Base-by-base conservation (phyloP, 2,113 vertebrate species). In the Vanacampus margaritifer region DNA sequence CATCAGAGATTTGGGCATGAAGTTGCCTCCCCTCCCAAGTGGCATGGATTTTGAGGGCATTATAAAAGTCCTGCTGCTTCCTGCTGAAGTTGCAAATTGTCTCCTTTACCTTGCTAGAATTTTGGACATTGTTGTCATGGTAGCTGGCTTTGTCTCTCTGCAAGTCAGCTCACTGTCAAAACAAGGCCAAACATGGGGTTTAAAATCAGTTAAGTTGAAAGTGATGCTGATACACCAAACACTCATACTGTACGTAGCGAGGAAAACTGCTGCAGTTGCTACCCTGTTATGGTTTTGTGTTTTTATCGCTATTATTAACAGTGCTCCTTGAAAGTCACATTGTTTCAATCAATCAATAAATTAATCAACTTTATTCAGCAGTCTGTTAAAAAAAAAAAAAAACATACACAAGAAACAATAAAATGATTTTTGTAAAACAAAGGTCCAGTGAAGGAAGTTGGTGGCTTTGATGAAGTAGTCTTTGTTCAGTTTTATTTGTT, bases 91-190 rank as follows among this genome's bases (percentile, higher is more conserved):
- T 61, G 35, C n/a, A 26, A 62, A 43, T 43, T 5, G 14, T 43
- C 39, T 16, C 12, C 23, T 62, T 17, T 26, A 62, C 23, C 39
- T 62, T 24, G n/a, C 60, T 24, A 9, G 60, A 26, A 43, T 62
- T 62, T 43, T 41, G 23, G 39, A 62, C 21, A 43, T 24, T 43
- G 60, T 62, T 62, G 59, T 23, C 59, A 61, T 41, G 37, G 37
- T 39, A 16, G 37, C 60, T 39, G 23, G 13, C 32, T 43, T 36
- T 60, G 54, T 57, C 26, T 60, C 60, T 43, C 39, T 41, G 13
- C 54, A 32, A 62, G 60, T 62, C 60, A 43, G n/a, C n/a, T 26
- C 37, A 26, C n/a, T 43, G 60, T 9, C 14, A 45, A 62, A n/a
- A 61, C 21, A 13, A 39, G 58, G 58, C 36, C 37, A 62, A 62